These are phyloP conservation scores for Maniola jurtina DNA, from an alignment of 1,140 invertebrate genomes.

Conservation along the genomic window DNA sequence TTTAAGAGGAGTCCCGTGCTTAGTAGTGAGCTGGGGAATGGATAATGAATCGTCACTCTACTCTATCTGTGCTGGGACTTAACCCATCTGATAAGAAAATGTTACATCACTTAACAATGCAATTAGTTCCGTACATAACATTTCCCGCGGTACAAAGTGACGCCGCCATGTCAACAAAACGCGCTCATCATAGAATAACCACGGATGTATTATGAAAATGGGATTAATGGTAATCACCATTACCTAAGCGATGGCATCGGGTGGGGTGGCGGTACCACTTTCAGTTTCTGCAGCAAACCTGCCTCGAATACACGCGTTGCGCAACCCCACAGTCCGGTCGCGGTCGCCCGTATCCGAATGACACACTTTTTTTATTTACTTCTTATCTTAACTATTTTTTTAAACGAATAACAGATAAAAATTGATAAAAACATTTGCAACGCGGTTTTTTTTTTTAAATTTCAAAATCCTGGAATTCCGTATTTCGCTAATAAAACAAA, in stretches of 20 bases:
- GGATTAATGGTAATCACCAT: slow-evolving; percentile 63
- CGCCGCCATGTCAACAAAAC: slow-evolving; percentile 43
- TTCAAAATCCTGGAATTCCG: not conserved
- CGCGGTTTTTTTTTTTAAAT: slow-evolving; percentile 3
- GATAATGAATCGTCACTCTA: too few species aligned
- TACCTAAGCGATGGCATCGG: slow-evolving; percentile 57
- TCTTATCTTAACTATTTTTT: slow-evolving; percentile 13
- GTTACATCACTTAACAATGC: slow-evolving; percentile 22
- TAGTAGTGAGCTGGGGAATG: too few species aligned
- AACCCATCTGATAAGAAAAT: slow-evolving; percentile 1
- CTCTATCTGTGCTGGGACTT: too few species aligned
- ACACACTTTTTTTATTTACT: slow-evolving; percentile 50
- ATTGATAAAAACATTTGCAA: not conserved
- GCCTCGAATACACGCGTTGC: slow-evolving; percentile 55
- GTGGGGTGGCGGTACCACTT: slow-evolving; percentile 61
- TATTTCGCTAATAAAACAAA: not conserved
- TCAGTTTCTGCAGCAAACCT: slow-evolving; percentile 63
- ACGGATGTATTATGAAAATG: slow-evolving; percentile 56
- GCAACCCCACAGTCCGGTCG: slow-evolving; percentile 48
- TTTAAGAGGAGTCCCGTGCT: too few species aligned
- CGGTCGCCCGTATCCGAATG: slow-evolving; percentile 60
- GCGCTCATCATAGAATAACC: slow-evolving; percentile 37
- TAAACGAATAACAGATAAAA: slow-evolving; percentile 8
- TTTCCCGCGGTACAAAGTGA: slow-evolving; percentile 18
- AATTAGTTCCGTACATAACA: slow-evolving; percentile 33